Evolutionary conservation across 1,140 invertebrate genomes (phyloP).

Genomic region (Saccostrea echinata): DNA sequence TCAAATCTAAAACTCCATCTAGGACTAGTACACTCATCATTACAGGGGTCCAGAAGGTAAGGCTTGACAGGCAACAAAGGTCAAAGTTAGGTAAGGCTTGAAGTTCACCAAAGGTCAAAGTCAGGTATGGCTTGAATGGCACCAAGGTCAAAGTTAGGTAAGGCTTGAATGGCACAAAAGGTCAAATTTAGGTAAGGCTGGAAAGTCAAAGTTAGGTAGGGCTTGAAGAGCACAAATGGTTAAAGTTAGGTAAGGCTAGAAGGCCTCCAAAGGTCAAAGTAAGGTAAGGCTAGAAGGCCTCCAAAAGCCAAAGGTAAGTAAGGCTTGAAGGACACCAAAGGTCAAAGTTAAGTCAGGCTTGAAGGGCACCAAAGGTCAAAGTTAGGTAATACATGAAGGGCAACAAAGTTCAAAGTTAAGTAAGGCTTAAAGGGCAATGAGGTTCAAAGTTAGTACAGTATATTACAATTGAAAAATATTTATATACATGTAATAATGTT

Average conservation of each 20-base stretch:
- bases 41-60: constrained; percentile 76
- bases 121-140: too few species aligned
- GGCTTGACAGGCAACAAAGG: constrained; percentile 25
- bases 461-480: too few species aligned
- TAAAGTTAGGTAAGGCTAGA: not conserved
- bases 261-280: not conserved
- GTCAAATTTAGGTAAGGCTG: not conserved
- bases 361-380: too few species aligned
- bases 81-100: not conserved
- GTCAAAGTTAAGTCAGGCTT: too few species aligned
- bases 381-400: not conserved
- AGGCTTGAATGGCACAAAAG: too few species aligned
- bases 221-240: too few species aligned
- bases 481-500: too few species aligned
- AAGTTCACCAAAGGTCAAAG: not conserved
- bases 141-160: too few species aligned
- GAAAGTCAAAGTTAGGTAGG: too few species aligned
- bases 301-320: not conserved
- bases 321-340: not conserved
- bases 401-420: too few species aligned
- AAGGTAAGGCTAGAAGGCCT: not conserved
- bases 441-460: too few species aligned
- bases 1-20: constrained; percentile 66
- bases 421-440: too few species aligned
- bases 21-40: constrained; percentile 76